phyloP scores from a whole-genome alignment of 2,888 invertebrate genomes.

The Pseudococcus longispinus region DNA sequence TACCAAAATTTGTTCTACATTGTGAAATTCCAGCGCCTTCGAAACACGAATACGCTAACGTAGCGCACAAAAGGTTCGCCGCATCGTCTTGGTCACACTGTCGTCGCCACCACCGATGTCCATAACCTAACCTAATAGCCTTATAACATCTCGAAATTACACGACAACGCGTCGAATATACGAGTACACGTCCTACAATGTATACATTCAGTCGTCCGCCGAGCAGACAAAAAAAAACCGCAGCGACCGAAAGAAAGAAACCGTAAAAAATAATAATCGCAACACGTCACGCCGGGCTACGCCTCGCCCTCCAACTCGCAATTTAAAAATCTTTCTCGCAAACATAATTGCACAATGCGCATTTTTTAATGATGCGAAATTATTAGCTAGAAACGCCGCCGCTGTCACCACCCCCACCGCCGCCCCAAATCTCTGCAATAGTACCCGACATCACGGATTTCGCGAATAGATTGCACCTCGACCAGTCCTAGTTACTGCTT shows the following conservation, averaged over 20 bases:
- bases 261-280: background rate
- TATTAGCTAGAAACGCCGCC: background rate
- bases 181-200: no score
- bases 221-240: background rate
- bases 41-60: no score
- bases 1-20: no score
- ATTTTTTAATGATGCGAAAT: slow-evolving; percentile 12
- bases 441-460: background rate
- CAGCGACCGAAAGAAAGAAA: background rate
- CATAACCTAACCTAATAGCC: no score
- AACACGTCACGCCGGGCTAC: background rate
- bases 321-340: background rate
- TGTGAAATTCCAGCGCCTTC: no score
- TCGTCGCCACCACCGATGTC: no score
- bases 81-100: no score
- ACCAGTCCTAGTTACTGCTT: background rate
- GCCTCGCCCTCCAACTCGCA: background rate
- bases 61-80: no score
- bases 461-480: background rate
- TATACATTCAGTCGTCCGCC: background rate
- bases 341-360: background rate
- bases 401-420: background rate
- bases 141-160: no score
- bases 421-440: background rate
- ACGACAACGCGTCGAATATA: no score